A percentile compares a stretch with the other conserved stretches of the same genome.
These are phyloP conservation scores for Dicyrtomina minuta DNA, from an alignment of 2,888 invertebrate species.

Conservation along the genomic window DNA sequence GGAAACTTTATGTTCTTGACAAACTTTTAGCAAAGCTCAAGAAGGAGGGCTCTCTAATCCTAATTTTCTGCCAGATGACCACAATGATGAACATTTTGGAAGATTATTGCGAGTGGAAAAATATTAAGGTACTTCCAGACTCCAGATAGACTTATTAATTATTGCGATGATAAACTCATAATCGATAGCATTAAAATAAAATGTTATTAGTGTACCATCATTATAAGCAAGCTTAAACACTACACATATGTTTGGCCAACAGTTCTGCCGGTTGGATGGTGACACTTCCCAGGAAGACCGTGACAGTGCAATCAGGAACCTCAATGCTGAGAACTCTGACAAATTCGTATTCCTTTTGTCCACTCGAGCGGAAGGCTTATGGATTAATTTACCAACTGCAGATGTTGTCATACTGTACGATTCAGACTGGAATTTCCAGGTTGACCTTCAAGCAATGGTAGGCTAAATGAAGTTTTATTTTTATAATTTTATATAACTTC, in stretches of 20 bases:
- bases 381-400: conserved; percentile 94
- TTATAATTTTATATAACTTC: too few species aligned
- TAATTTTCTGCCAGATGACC: conserved; percentile 68
- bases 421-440: conserved; percentile 99
- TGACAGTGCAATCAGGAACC: conserved; percentile 69
- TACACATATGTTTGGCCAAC: too few species aligned
- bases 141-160: neutral
- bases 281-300: conserved; percentile 96
- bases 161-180: too few species aligned
- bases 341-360: conserved; percentile 65
- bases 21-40: conserved; percentile 64
- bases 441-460: conserved; percentile 92
- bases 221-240: too few species aligned
- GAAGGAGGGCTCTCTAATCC: conserved; percentile 59
- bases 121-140: conserved; percentile 33
- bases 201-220: too few species aligned
- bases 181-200: too few species aligned
- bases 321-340: conserved; percentile 59
- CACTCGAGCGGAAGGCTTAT: conserved; percentile 71
- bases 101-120: conserved; percentile 59
- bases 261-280: conserved; percentile 72
- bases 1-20: conserved; percentile 68
- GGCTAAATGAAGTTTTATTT: too few species aligned
- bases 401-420: conserved; percentile 97
- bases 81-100: conserved; percentile 67